A percentile compares a stretch with the other conserved stretches of the same genome.
phyloP scores from a whole-genome alignment of 2,797 vertebrate species.

The Chelonia mydas region DNA sequence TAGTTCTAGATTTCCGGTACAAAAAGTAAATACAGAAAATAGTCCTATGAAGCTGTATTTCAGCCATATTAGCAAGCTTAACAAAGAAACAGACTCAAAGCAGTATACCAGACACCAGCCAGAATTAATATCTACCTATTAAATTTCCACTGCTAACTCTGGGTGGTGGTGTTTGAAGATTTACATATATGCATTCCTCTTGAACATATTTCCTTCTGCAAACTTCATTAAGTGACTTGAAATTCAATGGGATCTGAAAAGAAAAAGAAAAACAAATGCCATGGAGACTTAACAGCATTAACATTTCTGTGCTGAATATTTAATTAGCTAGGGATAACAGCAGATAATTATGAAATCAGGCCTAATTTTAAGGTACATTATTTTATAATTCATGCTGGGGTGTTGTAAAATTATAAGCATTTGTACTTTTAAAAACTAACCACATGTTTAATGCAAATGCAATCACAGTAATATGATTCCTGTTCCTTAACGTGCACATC shows the following conservation, averaged over 20 bases:
- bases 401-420: slow-evolving; percentile 60
- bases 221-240: background rate
- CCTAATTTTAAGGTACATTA: slow-evolving; percentile 52
- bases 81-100: slow-evolving; percentile 53
- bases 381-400: slow-evolving; percentile 63
- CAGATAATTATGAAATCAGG: slow-evolving; percentile 69
- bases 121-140: slow-evolving; percentile 51
- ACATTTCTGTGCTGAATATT: slow-evolving; percentile 47
- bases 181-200: background rate
- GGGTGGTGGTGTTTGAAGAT: slow-evolving; percentile 8
- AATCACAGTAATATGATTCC: slow-evolving; percentile 48
- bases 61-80: slow-evolving; percentile 19
- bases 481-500: slow-evolving; percentile 56
- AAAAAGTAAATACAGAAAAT: background rate
- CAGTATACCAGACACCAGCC: background rate
- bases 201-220: slow-evolving; percentile 7
- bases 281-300: slow-evolving; percentile 23
- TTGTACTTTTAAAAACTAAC: slow-evolving; percentile 59
- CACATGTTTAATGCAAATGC: slow-evolving; percentile 67
- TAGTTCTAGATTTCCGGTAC: background rate
- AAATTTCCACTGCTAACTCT: slow-evolving; percentile 33
- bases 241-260: background rate
- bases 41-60: slow-evolving; percentile 29
- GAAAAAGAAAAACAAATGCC: background rate
- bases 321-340: slow-evolving; percentile 65